A percentile compares a stretch with the other conserved stretches of the same genome.
Conservation (phyloP, 2,797 vertebrate genomes). For the Benthosema pterotum region DNA sequence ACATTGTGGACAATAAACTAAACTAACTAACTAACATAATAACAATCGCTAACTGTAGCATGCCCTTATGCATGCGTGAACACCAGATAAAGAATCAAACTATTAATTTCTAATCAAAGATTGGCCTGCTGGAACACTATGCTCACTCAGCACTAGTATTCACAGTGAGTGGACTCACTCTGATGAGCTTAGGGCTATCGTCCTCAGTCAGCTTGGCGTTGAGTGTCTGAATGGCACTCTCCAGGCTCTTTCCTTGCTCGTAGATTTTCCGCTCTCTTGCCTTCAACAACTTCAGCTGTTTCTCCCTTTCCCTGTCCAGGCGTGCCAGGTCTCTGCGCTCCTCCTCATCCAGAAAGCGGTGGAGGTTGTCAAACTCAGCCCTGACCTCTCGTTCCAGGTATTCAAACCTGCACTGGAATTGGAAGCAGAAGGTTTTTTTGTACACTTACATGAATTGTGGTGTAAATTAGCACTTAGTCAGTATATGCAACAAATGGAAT, state of each 20-base stretch:
- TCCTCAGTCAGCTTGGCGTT: constrained; percentile 79
- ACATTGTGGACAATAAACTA: too few species aligned
- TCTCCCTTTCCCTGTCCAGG: constrained; percentile 71
- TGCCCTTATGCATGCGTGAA: background rate
- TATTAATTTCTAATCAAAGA: background rate
- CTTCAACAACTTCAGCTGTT: constrained; percentile 74
- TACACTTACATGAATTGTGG: background rate
- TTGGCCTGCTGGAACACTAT: too few species aligned
- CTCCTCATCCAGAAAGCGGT: constrained; percentile 78
- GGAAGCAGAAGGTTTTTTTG: background rate
- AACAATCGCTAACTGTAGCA: too few species aligned
- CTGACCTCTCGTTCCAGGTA: constrained; percentile 75
- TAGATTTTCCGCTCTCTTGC: constrained; percentile 78
- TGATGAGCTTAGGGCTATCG: constrained; percentile 76
- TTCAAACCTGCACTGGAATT: constrained; percentile 72
- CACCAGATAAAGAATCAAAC: background rate
- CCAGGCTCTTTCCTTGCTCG: constrained; percentile 72
- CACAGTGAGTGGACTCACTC: constrained; percentile 67
- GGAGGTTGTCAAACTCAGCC: constrained; percentile 81
- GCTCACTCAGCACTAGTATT: constrained; percentile 3
- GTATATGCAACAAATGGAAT: too few species aligned
- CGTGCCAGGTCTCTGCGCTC: constrained; percentile 73
- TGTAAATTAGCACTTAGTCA: background rate
- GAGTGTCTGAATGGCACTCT: constrained; percentile 71
- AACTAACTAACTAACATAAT: too few species aligned